Conservation (phyloP, 2,113 vertebrate species). For the Brachypteracias leptosomus region DNA sequence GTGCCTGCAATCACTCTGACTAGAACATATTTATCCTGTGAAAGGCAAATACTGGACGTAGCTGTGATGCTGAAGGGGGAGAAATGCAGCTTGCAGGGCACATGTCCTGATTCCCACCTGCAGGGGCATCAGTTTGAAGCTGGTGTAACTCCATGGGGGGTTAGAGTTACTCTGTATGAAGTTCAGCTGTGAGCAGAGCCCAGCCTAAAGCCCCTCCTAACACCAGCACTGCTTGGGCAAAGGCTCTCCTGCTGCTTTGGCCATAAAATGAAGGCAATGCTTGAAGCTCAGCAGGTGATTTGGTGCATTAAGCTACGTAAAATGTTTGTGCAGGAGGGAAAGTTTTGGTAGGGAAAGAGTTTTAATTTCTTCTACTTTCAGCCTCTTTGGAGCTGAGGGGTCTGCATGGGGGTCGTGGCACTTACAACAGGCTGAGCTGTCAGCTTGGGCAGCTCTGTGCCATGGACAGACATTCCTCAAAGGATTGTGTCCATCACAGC, state of each 20-base stretch:
- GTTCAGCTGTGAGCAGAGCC: neutral
- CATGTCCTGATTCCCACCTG: neutral
- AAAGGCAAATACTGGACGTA: neutral
- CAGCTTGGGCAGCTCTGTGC: neutral
- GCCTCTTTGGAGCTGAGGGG: neutral
- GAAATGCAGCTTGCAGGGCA: neutral
- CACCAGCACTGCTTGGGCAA: neutral
- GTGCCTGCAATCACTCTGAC: neutral
- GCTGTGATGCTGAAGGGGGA: neutral
- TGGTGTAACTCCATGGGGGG: neutral
- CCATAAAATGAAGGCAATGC: neutral
- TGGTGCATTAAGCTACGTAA: neutral
- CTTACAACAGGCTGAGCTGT: neutral
- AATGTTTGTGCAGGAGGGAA: neutral
- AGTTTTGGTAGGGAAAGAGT: neutral
- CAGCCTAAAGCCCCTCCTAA: neutral
- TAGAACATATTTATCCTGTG: neutral
- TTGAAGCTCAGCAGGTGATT: neutral
- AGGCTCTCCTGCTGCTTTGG: neutral
- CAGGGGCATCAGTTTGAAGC: neutral
- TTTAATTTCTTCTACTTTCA: neutral
- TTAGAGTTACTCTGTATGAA: accelerated
- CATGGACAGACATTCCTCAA: accelerated
- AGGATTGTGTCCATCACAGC: neutral
- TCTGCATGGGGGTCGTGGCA: neutral